Evolutionary conservation across 2,113 vertebrate species (phyloP), one percentile per base, ranked within the genome.

Genomic region (Lophotis ruficrista): DNA sequence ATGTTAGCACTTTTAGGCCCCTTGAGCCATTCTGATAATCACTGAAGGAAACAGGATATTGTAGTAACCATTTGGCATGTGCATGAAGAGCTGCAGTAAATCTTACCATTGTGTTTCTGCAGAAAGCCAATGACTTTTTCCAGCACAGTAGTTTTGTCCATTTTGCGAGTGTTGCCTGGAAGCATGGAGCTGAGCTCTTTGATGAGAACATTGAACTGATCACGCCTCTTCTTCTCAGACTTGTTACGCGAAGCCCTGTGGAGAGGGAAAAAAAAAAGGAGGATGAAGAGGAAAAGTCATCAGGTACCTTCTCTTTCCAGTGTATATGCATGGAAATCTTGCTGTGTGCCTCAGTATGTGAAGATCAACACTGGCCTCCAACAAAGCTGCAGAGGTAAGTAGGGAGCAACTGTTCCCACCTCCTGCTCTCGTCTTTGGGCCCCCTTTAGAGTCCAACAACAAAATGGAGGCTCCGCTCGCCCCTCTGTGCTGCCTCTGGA

Each of bases 171-270:
- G 93, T 98, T 98, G 76, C 98, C 98, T 48, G 98, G 98, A 93
- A 98, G 98, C 98, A 98, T 98, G 91, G 98, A 98, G 93, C 98
- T 98, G 72, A 98, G 98, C 88, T 98, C 98, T 95, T 98, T 98
- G 96, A 98, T 98, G 93, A 98, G 98, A 87, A 98, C 96, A 97
- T 98, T 98, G 97, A 98, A 98, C 93, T 98, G 98, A 95, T 98
- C 98, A 0, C 98, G 98, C 78, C 98, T 98, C 88, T 98, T 98
- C 97, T 98, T 98, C 97, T 98, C 98, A 96, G 98, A 98, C 96
- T 98, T 98, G 94, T 98, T 98, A 96, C 98, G 97, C 2, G 98
- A 98, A 95, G 98, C 98, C 98, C 98, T 98, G 92, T 24, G 87
- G 97, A 96, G 41, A 37, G 25, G 4, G 23, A 24, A 71, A 91